phyloP scores from a whole-genome alignment of 2,888 invertebrate genomes.

The Drosophila maculinotata region DNA sequence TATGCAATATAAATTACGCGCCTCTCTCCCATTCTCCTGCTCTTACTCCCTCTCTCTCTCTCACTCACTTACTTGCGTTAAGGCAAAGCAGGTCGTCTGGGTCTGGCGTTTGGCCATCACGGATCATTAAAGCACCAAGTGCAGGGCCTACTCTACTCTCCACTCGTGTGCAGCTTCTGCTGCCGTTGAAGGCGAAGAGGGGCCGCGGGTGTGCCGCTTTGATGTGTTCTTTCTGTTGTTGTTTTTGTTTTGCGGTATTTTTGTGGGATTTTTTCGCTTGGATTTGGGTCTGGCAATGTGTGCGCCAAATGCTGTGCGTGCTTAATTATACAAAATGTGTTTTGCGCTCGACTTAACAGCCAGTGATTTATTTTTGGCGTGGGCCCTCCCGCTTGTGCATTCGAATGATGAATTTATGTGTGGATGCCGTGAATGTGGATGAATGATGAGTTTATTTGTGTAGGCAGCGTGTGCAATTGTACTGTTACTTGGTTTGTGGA shows the following conservation, averaged over 20 bases:
- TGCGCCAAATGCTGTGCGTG: constrained; percentile 65
- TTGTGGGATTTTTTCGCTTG: constrained; percentile 42
- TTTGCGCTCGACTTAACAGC: constrained; percentile 62
- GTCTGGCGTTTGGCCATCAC: constrained; percentile 38
- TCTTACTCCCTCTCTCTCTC: constrained; percentile 4
- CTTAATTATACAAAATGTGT: constrained; percentile 74
- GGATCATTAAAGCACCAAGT: constrained; percentile 70
- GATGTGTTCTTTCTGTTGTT: constrained; percentile 33
- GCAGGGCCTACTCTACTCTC: constrained; percentile 47
- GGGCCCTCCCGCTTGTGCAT: constrained; percentile 17
- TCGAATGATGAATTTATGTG: constrained; percentile 59
- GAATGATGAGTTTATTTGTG: constrained; percentile 15
- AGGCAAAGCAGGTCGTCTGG: constrained; percentile 19
- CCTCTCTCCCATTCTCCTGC: constrained; percentile 4
- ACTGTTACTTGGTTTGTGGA: constrained; percentile 2
- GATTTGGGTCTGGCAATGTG: constrained; percentile 16
- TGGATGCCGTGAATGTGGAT: constrained; percentile 12
- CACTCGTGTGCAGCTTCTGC: constrained; percentile 13
- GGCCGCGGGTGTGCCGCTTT: constrained; percentile 35
- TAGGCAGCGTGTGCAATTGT: constrained; percentile 1
- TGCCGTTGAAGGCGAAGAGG: constrained; percentile 2
- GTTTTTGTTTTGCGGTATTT: constrained; percentile 30
- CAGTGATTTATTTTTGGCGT: constrained; percentile 66
- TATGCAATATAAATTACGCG: constrained; percentile 72
- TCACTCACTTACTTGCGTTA: neutral